A percentile compares a stretch with the other conserved stretches of the same genome.
Conservation (phyloP, 2,888 invertebrate species). For the Drosophila siamana region DNA sequence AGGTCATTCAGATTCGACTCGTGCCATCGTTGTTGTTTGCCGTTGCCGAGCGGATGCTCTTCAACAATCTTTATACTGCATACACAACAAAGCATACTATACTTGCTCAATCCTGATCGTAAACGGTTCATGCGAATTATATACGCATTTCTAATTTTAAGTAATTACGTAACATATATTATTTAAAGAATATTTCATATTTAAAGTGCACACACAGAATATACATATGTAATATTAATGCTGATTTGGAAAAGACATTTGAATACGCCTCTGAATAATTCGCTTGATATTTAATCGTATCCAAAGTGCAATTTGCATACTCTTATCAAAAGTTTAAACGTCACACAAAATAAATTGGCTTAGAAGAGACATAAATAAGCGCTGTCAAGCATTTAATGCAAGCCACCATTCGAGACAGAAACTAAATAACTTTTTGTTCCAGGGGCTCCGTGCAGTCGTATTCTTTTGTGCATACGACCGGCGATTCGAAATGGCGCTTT, state of each 20-base stretch:
- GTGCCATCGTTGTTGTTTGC: conserved; percentile 5
- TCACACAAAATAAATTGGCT: not conserved
- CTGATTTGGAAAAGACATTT: not conserved
- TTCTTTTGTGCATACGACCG: conserved; percentile 97
- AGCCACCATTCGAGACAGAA: no score
- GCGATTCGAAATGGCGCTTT: conserved; percentile 98
- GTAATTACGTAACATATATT: not conserved
- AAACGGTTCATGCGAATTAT: not conserved
- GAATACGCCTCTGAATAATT: not conserved
- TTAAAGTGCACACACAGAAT: no score
- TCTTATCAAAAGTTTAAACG: not conserved
- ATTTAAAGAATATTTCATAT: not conserved
- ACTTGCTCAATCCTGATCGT: not conserved
- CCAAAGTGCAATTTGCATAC: not conserved
- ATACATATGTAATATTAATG: no score
- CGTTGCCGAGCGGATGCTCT: conserved; percentile 40
- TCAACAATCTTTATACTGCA: conserved; percentile 21
- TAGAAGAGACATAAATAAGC: not conserved
- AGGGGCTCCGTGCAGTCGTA: conserved; percentile 96
- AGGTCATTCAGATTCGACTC: conserved; percentile 39
- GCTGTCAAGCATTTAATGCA: no score
- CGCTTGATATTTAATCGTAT: not conserved
- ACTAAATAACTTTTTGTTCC: conserved; percentile 35
- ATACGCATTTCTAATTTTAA: not conserved
- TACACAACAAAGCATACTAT: not conserved